Conservation (phyloP, 2,113 vertebrate genomes). For the Spermophilus dauricus region DNA sequence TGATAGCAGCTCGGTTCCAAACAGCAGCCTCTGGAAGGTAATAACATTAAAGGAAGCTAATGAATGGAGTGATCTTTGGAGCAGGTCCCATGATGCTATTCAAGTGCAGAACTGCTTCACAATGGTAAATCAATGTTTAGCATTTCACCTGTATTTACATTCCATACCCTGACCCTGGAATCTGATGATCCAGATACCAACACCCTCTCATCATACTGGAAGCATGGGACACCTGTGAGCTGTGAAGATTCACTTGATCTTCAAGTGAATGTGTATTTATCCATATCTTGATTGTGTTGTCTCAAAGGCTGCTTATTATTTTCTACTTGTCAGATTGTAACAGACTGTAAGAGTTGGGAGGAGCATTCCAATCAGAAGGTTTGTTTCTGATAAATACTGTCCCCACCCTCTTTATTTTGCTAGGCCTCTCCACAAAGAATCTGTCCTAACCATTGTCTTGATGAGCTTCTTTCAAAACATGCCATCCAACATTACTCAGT, state of each 20-base stretch:
- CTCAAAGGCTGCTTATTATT: constrained; percentile 92
- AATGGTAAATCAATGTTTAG: constrained; percentile 92
- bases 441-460: constrained; percentile 93
- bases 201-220: constrained; percentile 92
- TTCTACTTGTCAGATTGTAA: constrained; percentile 93
- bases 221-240: constrained; percentile 93
- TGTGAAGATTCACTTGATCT: constrained; percentile 92
- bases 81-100: constrained; percentile 93
- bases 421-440: constrained; percentile 92
- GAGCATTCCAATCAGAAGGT: constrained; percentile 72
- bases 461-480: constrained; percentile 94
- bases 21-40: constrained; percentile 90
- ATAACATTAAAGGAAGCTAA: constrained; percentile 92
- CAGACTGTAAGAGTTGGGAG: constrained; percentile 91
- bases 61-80: constrained; percentile 93
- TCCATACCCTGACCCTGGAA: constrained; percentile 94
- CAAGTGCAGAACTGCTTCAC: constrained; percentile 92
- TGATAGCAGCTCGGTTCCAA: constrained; percentile 91
- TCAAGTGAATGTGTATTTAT: constrained; percentile 90
- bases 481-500: constrained; percentile 91
- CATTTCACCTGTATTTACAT: constrained; percentile 92
- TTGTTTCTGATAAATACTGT: constrained; percentile 93
- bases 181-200: constrained; percentile 92
- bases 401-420: constrained; percentile 93
- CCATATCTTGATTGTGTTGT: constrained; percentile 95